phyloP scores from a whole-genome alignment of 2,113 vertebrate genomes.

The Anthoscopus minutus region DNA sequence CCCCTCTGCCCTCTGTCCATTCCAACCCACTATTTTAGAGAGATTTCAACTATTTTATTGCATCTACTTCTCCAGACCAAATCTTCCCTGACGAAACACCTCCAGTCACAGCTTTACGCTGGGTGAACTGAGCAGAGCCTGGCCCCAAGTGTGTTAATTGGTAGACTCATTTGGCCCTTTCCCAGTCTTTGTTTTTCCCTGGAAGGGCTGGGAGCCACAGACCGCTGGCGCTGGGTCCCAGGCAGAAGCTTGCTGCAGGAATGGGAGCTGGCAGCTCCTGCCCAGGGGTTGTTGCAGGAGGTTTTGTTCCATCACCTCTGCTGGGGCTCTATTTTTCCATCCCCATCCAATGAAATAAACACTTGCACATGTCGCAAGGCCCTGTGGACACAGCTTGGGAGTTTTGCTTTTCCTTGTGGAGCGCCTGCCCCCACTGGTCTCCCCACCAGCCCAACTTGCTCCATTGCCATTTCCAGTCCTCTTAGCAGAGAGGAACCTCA shows the following conservation, averaged over 20 bases:
- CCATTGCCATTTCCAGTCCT: not conserved
- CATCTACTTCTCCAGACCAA: not conserved
- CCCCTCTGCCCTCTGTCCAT: not conserved
- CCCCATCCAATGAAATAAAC: constrained; percentile 26
- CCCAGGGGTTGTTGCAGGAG: not conserved
- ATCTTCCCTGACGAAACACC: not conserved
- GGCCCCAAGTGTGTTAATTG: not conserved
- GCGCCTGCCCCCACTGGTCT: accelerated
- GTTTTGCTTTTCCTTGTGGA: not conserved
- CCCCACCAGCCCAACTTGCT: not conserved
- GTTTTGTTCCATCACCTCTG: not conserved
- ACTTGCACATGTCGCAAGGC: not conserved
- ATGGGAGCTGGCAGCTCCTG: constrained; percentile 3
- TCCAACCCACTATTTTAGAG: not conserved
- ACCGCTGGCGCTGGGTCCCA: accelerated
- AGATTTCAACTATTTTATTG: not conserved
- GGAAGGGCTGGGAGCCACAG: not conserved
- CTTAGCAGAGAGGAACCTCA: not conserved
- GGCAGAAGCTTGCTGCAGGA: not conserved
- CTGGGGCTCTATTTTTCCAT: constrained; percentile 28
- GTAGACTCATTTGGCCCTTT: not conserved
- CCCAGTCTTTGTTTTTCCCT: not conserved
- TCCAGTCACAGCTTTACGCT: not conserved
- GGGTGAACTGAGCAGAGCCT: not conserved
- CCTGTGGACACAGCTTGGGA: not conserved